phyloP scores from a whole-genome alignment of 2,113 vertebrate genomes.

The Leptocoma aspasia region DNA sequence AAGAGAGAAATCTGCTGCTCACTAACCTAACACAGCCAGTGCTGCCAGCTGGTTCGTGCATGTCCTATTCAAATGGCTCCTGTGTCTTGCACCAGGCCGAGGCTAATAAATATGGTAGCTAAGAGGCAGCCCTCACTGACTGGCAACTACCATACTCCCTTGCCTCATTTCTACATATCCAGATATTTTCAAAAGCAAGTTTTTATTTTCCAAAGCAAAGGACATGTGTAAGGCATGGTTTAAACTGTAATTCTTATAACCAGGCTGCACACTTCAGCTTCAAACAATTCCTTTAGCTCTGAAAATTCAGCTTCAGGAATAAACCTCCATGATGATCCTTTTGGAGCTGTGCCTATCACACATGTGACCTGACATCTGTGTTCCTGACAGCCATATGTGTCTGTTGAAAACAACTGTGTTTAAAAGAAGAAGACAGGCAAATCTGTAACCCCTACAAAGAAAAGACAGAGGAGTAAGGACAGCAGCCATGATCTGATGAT shows the following conservation, averaged over 20 bases:
- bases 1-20: neutral
- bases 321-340: rapidly evolving
- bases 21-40: neutral
- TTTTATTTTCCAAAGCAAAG: neutral
- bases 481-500: neutral
- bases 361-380: neutral
- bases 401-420: neutral
- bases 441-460: neutral
- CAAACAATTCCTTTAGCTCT: neutral
- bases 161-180: neutral
- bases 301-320: neutral
- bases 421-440: neutral
- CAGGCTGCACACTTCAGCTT: neutral
- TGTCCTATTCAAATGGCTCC: neutral
- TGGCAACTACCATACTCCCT: neutral
- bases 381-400: neutral
- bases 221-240: rapidly evolving
- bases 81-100: neutral
- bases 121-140: neutral
- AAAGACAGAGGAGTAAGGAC: neutral
- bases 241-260: neutral
- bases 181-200: neutral
- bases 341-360: neutral
- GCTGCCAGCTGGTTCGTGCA: rapidly evolving
- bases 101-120: neutral